Conservation (phyloP, 2,888 invertebrate genomes). For the Pseudoips prasinana region DNA sequence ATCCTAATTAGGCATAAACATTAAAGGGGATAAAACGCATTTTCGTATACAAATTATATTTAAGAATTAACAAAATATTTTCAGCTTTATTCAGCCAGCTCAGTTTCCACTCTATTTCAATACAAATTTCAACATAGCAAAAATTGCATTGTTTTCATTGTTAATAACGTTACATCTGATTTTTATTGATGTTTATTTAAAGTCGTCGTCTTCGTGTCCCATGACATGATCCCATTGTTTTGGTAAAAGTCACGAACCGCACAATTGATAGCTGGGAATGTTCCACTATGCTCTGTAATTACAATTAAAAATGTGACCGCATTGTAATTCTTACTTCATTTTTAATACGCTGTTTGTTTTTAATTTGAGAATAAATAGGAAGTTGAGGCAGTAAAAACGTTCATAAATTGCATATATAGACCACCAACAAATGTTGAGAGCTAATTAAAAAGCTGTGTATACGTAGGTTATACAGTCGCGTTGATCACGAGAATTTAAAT, state of each 20-base stretch:
- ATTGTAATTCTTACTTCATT: conserved; percentile 33
- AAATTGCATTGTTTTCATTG: conserved; percentile 36
- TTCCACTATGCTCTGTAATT: conserved; percentile 41
- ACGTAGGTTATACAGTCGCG: conserved; percentile 41
- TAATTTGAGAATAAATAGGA: conserved; percentile 14
- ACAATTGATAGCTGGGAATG: conserved; percentile 55
- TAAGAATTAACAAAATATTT: no score
- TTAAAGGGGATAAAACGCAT: no score
- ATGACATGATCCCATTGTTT: conserved; percentile 68
- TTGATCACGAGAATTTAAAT: no score
- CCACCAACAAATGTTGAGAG: no score
- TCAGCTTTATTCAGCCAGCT: no score
- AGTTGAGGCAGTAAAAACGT: no score
- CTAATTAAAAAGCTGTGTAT: no score
- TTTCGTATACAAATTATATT: no score
- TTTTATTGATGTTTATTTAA: conserved; percentile 58
- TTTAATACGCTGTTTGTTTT: conserved; percentile 36
- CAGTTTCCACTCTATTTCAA: no score
- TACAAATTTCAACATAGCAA: conserved; percentile 8
- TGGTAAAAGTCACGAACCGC: conserved; percentile 70
- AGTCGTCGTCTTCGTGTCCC: conserved; percentile 54
- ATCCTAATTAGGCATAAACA: no score
- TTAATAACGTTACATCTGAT: conserved; percentile 42
- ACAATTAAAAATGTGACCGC: conserved; percentile 52
- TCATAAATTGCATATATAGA: no score